Percentiles rank a stretch among this genome's conserved stretches.
Conservation (phyloP, 2,797 vertebrate genomes). For the Chaetodon trifasciatus region DNA sequence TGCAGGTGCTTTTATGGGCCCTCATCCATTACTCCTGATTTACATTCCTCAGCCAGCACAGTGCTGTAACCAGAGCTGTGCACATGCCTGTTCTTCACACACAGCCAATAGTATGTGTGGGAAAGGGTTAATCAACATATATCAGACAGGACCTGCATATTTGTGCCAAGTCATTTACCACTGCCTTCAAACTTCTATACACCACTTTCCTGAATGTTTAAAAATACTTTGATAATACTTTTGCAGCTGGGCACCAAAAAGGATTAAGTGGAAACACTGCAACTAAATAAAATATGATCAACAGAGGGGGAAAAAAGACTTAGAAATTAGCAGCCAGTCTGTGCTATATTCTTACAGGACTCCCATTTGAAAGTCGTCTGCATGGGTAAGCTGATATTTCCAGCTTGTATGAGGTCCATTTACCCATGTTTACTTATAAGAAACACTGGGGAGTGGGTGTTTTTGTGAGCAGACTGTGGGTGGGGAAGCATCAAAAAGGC, state of each 20-base stretch:
- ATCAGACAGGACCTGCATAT: constrained; percentile 37
- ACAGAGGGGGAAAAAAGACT: constrained; percentile 33
- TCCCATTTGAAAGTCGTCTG: constrained; percentile 53
- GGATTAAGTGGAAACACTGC: constrained; percentile 42
- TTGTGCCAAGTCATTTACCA: constrained; percentile 36
- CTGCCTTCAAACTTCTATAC: neutral
- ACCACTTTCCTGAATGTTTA: constrained; percentile 25
- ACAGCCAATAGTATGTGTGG: constrained; percentile 36
- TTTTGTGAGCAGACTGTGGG: constrained; percentile 78
- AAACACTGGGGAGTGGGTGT: constrained; percentile 77
- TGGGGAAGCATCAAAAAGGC: constrained; percentile 82
- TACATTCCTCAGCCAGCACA: constrained; percentile 72
- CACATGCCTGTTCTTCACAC: constrained; percentile 45
- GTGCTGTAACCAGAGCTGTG: constrained; percentile 61
- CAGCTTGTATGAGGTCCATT: constrained; percentile 69
- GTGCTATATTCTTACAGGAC: constrained; percentile 38
- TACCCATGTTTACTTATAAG: constrained; percentile 78
- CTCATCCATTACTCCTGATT: constrained; percentile 81
- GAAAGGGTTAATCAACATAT: constrained; percentile 53
- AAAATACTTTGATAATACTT: constrained; percentile 43
- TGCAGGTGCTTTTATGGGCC: constrained; percentile 81
- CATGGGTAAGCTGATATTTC: constrained; percentile 66
- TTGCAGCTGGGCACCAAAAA: constrained; percentile 47
- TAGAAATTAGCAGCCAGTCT: constrained; percentile 46
- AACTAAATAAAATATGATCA: constrained; percentile 70